phyloP scores from a whole-genome alignment of 2,113 vertebrate species.

The Siphamia tubifer region DNA sequence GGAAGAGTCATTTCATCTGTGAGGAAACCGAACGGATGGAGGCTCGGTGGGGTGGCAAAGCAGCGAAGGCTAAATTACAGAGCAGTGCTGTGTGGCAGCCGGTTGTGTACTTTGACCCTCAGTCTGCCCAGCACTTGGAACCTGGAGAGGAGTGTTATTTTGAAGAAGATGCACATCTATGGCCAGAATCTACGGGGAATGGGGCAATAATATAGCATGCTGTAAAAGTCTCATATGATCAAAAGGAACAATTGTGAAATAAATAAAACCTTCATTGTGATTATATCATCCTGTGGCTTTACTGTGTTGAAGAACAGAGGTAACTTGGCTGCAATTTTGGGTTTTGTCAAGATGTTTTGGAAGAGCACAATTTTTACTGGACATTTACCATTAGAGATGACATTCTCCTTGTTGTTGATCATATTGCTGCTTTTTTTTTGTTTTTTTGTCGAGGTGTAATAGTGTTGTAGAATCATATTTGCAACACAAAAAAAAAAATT shows the following conservation, averaged over 20 bases:
- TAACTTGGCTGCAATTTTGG: neutral
- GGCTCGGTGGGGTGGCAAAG: slow-evolving; percentile 48
- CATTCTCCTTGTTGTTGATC: no score
- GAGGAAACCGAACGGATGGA: slow-evolving; percentile 70
- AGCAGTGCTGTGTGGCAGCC: slow-evolving; percentile 20
- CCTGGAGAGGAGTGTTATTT: slow-evolving; percentile 28
- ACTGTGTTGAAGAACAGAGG: neutral
- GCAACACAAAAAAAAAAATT: no score
- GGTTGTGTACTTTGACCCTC: slow-evolving; percentile 41
- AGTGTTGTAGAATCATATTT: no score
- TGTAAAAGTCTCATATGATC: neutral
- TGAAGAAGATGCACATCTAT: slow-evolving; percentile 9
- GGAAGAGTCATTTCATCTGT: slow-evolving; percentile 76
- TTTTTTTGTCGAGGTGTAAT: no score
- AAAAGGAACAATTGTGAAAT: neutral
- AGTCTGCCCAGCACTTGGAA: slow-evolving; percentile 40
- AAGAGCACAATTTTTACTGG: no score
- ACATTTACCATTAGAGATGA: no score
- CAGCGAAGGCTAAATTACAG: slow-evolving; percentile 66
- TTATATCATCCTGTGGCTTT: neutral
- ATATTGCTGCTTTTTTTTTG: no score
- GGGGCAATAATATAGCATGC: neutral
- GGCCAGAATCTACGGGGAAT: neutral
- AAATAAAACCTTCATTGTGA: neutral
- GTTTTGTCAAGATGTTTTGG: no score